phyloP scores from a whole-genome alignment of 2,888 invertebrate species.

The Cloeon dipterum region DNA sequence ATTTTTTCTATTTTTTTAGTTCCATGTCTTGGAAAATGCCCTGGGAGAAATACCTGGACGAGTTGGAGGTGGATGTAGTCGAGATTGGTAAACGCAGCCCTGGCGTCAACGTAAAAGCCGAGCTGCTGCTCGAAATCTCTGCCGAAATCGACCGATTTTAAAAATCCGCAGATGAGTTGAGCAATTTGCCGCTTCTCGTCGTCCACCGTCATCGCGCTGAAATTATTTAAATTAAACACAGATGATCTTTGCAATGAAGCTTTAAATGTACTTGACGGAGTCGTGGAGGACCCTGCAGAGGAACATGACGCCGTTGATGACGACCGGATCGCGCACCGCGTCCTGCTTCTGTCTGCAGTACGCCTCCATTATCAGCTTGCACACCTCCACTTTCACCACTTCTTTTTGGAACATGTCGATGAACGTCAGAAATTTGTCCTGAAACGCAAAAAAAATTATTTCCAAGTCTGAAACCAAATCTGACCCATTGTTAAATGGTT shows the following conservation, averaged over 20 bases:
- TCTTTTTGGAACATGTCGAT: slow-evolving; percentile 78
- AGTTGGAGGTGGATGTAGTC: slow-evolving; percentile 68
- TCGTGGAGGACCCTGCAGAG: slow-evolving; percentile 79
- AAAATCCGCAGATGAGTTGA: slow-evolving; percentile 54
- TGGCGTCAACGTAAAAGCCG: slow-evolving; percentile 79
- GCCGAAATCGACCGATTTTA: slow-evolving; percentile 59
- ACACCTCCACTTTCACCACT: slow-evolving; percentile 56
- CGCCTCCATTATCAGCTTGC: slow-evolving; percentile 45
- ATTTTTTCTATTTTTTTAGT: too few species aligned
- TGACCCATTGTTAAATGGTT: too few species aligned
- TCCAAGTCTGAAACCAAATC: not conserved
- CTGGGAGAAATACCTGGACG: slow-evolving; percentile 46
- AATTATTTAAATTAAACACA: slow-evolving; percentile 10
- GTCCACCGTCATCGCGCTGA: slow-evolving; percentile 69
- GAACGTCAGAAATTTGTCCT: slow-evolving; percentile 79
- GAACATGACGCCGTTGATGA: slow-evolving; percentile 71
- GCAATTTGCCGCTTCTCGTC: slow-evolving; percentile 79
- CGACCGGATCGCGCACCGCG: slow-evolving; percentile 61
- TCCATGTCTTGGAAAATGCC: too few species aligned
- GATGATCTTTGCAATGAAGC: not conserved
- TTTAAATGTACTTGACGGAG: slow-evolving; percentile 50
- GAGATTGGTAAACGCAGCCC: slow-evolving; percentile 74
- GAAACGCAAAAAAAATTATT: too few species aligned
- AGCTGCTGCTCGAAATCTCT: slow-evolving; percentile 78
- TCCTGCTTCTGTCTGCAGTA: slow-evolving; percentile 18